These are phyloP conservation scores for Macrotrachela quadricornifera DNA, from an alignment of 1,140 invertebrate species.

Conservation along the genomic window DNA sequence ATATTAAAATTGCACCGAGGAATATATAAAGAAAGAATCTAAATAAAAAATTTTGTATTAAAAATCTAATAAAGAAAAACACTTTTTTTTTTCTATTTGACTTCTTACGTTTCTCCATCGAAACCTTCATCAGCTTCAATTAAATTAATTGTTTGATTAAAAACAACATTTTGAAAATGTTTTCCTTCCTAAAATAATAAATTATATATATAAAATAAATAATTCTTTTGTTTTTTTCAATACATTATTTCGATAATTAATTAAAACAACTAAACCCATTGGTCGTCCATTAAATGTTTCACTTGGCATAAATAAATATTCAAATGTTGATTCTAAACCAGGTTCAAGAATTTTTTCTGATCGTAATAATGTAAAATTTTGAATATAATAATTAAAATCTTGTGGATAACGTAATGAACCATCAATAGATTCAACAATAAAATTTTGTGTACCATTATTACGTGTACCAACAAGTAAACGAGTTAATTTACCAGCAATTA, in stretches of 20 bases:
- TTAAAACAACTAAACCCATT: constrained; percentile 74
- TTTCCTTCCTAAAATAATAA: constrained; percentile 39
- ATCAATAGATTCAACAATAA: constrained; percentile 72
- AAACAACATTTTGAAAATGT: constrained; percentile 64
- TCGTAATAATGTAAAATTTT: constrained; percentile 79
- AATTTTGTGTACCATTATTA: constrained; percentile 71
- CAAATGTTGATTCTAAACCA: constrained; percentile 71
- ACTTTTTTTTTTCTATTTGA: too few species aligned
- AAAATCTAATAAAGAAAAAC: too few species aligned
- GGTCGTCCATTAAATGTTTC: constrained; percentile 82
- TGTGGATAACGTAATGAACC: constrained; percentile 93
- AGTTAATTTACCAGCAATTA: constrained; percentile 55
- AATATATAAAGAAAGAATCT: constrained; percentile 78
- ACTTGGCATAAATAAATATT: constrained; percentile 78
- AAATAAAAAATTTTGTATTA: constrained; percentile 6
- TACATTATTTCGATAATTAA: constrained; percentile 64
- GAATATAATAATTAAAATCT: constrained; percentile 92
- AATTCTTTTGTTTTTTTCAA: constrained; percentile 11
- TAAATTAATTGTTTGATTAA: constrained; percentile 93
- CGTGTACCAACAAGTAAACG: constrained; percentile 86
- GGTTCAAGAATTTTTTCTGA: constrained; percentile 71
- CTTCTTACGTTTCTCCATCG: constrained; percentile 74
- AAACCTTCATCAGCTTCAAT: constrained; percentile 85
- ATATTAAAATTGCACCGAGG: constrained; percentile 60
- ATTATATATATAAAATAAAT: too few species aligned